Conservation (phyloP, 2,888 invertebrate species). For the Charanyca ferruginea region DNA sequence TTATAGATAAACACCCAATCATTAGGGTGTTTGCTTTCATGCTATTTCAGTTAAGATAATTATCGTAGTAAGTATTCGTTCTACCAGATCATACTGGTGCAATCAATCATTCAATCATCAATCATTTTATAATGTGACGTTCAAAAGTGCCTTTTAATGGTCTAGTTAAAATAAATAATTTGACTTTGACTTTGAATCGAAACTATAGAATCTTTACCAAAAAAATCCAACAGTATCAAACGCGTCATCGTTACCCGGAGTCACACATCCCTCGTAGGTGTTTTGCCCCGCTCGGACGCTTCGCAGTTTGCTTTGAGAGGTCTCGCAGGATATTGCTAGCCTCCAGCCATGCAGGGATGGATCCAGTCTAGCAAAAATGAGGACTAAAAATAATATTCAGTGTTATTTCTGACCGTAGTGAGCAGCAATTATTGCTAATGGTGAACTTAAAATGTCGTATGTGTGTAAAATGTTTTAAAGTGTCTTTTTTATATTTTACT, state of each 20-base stretch:
- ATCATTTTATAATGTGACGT: too few relatives aligned
- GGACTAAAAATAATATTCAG: conserved; percentile 40
- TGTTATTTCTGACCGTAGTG: conserved; percentile 38
- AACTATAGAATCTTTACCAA: background rate
- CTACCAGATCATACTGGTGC: too few relatives aligned
- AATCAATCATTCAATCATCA: too few relatives aligned
- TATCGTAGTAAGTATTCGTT: too few relatives aligned
- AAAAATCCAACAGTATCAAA: conserved; percentile 31
- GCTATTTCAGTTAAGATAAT: too few relatives aligned
- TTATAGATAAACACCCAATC: too few relatives aligned
- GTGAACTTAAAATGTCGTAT: background rate
- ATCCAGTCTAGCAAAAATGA: conserved; percentile 51
- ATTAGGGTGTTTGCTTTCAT: too few relatives aligned
- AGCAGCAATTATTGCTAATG: background rate
- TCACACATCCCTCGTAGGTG: conserved; percentile 55
- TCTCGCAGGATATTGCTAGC: conserved; percentile 77
- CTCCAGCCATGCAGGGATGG: conserved; percentile 64
- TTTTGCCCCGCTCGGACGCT: conserved; percentile 72
- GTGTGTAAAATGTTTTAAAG: background rate
- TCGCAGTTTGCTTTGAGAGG: conserved; percentile 71
- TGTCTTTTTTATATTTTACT: background rate
- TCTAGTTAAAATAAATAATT: too few relatives aligned
- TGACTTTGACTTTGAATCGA: too few relatives aligned
- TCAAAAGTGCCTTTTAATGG: too few relatives aligned
- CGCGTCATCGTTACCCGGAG: conserved; percentile 1